Evolutionary conservation across 2,797 vertebrate species (phyloP).

Genomic region (Margarornis squamiger): DNA sequence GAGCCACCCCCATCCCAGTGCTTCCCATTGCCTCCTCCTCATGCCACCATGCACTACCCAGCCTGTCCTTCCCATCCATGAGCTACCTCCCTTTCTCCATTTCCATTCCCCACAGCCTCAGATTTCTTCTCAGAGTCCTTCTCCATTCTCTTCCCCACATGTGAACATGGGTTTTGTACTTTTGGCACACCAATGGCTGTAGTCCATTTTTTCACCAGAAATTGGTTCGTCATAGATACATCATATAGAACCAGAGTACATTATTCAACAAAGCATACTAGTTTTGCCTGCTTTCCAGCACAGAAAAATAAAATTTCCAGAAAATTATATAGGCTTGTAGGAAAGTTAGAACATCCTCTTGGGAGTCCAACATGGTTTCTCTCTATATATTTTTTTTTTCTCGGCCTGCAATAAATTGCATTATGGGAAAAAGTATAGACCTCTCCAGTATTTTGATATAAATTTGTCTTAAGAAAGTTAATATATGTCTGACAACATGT

Average conservation of each 20-base stretch:
- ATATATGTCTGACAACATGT: neutral
- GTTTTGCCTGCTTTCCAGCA: neutral
- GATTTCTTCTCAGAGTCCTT: neutral
- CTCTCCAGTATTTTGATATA: neutral
- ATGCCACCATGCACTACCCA: accelerated
- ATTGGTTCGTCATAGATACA: neutral
- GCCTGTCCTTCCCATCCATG: neutral
- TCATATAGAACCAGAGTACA: neutral
- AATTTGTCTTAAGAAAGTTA: neutral
- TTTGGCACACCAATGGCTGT: neutral
- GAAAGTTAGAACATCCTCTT: neutral
- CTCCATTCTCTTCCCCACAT: neutral
- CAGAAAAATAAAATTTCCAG: slow-evolving; percentile 8
- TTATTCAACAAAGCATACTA: neutral
- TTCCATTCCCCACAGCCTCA: neutral
- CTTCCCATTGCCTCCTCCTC: accelerated
- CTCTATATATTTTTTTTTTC: neutral
- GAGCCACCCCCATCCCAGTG: accelerated
- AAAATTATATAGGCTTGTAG: neutral
- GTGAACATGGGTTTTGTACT: neutral
- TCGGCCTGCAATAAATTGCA: neutral
- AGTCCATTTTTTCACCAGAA: neutral
- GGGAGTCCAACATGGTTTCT: neutral
- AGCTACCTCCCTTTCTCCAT: neutral
- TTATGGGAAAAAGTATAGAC: neutral